Evolutionary conservation across 2,797 vertebrate species (phyloP).

Genomic region (Parambassis ranga): DNA sequence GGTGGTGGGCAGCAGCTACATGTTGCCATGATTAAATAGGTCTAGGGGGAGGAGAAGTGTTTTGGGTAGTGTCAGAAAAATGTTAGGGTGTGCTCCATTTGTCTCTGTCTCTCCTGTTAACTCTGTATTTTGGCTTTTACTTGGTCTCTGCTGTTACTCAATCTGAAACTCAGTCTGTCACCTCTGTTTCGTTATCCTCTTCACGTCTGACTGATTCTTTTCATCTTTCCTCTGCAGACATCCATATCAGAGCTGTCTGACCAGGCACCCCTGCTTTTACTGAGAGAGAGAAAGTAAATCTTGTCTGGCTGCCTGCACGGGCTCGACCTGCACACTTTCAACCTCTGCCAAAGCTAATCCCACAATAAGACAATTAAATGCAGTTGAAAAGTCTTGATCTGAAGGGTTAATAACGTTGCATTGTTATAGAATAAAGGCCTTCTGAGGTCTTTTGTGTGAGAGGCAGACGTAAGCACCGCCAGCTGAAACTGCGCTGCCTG

Average conservation of each 20-base stretch:
- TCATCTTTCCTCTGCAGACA: not conserved
- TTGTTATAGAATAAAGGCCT: constrained; percentile 37
- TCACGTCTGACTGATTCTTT: constrained; percentile 1
- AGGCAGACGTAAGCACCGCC: not conserved
- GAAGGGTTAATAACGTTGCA: constrained; percentile 18
- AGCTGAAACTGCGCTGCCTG: not conserved
- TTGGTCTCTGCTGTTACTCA: constrained; percentile 2
- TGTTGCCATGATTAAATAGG: constrained; percentile 27
- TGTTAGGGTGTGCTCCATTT: constrained; percentile 12
- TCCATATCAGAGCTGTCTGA: constrained; percentile 1
- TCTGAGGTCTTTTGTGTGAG: constrained; percentile 12
- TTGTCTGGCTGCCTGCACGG: not conserved
- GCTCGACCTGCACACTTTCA: constrained; percentile 9
- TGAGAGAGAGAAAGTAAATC: constrained; percentile 17
- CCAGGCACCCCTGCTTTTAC: constrained; percentile 25
- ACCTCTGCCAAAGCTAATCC: constrained; percentile 17
- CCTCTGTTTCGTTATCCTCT: not conserved
- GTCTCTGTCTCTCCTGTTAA: not conserved
- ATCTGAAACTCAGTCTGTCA: not conserved
- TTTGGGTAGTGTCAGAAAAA: constrained; percentile 21
- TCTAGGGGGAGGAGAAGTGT: constrained; percentile 8
- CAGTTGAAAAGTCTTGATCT: constrained; percentile 7
- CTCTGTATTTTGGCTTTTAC: not conserved
- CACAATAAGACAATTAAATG: constrained; percentile 18
- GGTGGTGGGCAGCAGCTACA: constrained; percentile 17